These are phyloP conservation scores for Myathropa florea DNA, from an alignment of 2,888 invertebrate genomes.

Conservation along the genomic window DNA sequence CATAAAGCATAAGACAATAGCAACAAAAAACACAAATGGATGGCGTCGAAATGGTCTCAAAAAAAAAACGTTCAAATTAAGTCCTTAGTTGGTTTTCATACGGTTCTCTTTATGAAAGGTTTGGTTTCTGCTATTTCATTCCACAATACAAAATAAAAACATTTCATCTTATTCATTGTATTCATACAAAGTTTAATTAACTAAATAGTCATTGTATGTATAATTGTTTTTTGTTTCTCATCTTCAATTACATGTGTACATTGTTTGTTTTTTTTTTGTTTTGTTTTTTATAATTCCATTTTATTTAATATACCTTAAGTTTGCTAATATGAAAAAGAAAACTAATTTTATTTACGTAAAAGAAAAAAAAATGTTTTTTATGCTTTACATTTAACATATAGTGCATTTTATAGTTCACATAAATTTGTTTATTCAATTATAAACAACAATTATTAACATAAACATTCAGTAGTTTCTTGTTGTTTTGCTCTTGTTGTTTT, in stretches of 20 bases:
- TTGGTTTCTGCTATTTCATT: constrained; percentile 22
- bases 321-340: constrained; percentile 50
- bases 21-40: constrained; percentile 36
- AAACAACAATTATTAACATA: constrained; percentile 57
- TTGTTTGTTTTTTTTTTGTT: constrained; percentile 41
- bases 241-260: constrained; percentile 42
- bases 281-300: constrained; percentile 1
- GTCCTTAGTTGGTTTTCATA: constrained; percentile 25
- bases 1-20: constrained; percentile 35
- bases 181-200: constrained; percentile 61
- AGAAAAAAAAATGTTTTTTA: constrained; percentile 28
- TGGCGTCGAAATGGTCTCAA: constrained; percentile 46
- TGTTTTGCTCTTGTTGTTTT: constrained; percentile 14
- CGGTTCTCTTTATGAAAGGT: constrained; percentile 26
- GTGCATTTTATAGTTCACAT: constrained; percentile 64
- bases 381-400: constrained; percentile 67
- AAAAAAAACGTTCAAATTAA: constrained; percentile 14
- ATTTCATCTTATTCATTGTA: constrained; percentile 50
- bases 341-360: constrained; percentile 21
- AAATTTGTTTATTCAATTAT: constrained; percentile 52
- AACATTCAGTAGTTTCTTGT: constrained; percentile 52
- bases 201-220: constrained; percentile 58
- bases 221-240: constrained; percentile 27
- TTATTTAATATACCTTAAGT: constrained; percentile 19
- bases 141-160: constrained; percentile 47